Base-by-base conservation (phyloP, 2,113 vertebrate genomes). In the Myotis lucifugus region DNA sequence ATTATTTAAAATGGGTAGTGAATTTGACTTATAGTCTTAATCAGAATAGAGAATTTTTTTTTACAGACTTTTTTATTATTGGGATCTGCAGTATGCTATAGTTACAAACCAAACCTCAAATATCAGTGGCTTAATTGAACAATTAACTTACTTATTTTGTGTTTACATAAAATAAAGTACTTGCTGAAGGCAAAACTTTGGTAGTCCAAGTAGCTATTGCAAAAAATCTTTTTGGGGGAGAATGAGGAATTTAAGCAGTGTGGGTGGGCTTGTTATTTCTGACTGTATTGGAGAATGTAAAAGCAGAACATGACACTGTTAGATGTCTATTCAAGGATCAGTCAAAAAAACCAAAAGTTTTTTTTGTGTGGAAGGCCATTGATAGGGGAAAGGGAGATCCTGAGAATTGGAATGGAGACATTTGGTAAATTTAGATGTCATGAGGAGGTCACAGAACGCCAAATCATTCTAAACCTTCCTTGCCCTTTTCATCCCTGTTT, bases 1-100 rank as follows among this genome's bases (percentile, higher is more conserved):
- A 59, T 34, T 70, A 21, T 88, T 94, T 93, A 54, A 91, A 93
- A 79, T 73, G 40, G 72, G 19, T 85, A 88, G 56, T 93, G 42
- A 76, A 84, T 89, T 93, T 92, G 46, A 59, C 50, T 69, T n/a
- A 48, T 0, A 74, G 27, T 84, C n/a, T 82, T 59, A 85, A 90
- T 23, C 1, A 52, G 17, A 86, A 21, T 76, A 89, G 34, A 37
- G 32, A 88, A 56, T 17, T 42, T 8, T 42, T 73, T 79, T 91
- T 82, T 67, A 64, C 32, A 74, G 32, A 64, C 42, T 14, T 76
- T 23, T 93, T 96, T 69, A 74, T 59, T 90, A 37, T 40, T 89
- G 85, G 37, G 67, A 34, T 83, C 32, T 89, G 5, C 1, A 64
- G 34, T 61, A 14, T 34, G 32, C 52, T 87, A 0, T 79, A 88